These are phyloP conservation scores for Nephrotoma guestfalica DNA, from an alignment of 2,888 invertebrate species.

Conservation along the genomic window DNA sequence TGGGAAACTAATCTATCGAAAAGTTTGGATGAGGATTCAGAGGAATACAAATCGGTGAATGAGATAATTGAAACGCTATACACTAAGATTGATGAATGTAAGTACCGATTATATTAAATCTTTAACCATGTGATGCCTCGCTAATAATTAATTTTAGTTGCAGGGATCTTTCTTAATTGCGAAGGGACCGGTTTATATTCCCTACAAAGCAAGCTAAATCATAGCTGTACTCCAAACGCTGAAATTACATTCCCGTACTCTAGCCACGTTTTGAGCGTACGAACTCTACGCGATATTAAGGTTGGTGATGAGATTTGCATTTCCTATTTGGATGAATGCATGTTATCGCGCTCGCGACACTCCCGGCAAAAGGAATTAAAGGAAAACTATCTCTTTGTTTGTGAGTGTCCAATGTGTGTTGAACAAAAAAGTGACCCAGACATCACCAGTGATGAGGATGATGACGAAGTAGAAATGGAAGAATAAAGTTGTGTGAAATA, in stretches of 20 bases:
- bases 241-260: slow-evolving; percentile 71
- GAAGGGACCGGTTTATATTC: slow-evolving; percentile 83
- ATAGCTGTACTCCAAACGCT: slow-evolving; percentile 84
- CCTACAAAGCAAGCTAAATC: slow-evolving; percentile 82
- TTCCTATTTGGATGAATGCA: slow-evolving; percentile 80
- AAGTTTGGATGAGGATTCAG: slow-evolving; percentile 42
- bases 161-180: slow-evolving; percentile 64
- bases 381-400: slow-evolving; percentile 68
- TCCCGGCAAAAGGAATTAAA: slow-evolving; percentile 65
- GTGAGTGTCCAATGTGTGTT: slow-evolving; percentile 67
- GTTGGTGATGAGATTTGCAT: slow-evolving; percentile 80
- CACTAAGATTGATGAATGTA: slow-evolving; percentile 62
- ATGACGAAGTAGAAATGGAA: slow-evolving; percentile 47
- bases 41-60: slow-evolving; percentile 54
- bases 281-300: slow-evolving; percentile 54
- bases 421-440: slow-evolving; percentile 60
- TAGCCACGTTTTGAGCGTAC: slow-evolving; percentile 58
- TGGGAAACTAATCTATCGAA: slow-evolving; percentile 71
- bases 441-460: slow-evolving; percentile 71
- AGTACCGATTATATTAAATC: background rate
- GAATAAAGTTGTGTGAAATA: slow-evolving; percentile 8
- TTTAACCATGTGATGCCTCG: background rate
- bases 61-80: slow-evolving; percentile 69
- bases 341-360: slow-evolving; percentile 64
- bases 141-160: slow-evolving; percentile 18